Conservation (phyloP, 2,888 invertebrate genomes). For the Xanthia icteritia region DNA sequence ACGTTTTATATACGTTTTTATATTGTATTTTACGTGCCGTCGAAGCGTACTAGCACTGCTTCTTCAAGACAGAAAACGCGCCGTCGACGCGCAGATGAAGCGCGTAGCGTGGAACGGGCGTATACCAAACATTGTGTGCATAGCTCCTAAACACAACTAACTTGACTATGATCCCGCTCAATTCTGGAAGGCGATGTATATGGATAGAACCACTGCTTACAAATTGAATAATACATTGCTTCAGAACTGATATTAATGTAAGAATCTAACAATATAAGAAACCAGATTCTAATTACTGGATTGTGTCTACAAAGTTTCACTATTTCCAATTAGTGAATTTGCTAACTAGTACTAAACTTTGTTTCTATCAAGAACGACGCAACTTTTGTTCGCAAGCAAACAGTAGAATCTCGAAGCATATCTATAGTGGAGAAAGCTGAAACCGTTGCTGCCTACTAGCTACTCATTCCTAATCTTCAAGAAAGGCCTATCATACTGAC, state of each 20-base stretch:
- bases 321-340: conserved; percentile 4
- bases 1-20: no score
- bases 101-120: no score
- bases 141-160: no score
- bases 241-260: not conserved
- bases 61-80: no score
- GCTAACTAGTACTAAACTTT: not conserved
- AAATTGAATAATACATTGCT: not conserved
- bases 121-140: no score
- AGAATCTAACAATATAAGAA: not conserved
- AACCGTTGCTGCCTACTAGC: not conserved
- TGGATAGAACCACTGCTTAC: not conserved
- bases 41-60: no score
- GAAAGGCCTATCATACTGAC: conserved; percentile 43
- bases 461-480: conserved; percentile 7
- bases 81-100: no score
- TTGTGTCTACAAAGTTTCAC: conserved; percentile 1
- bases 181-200: not conserved
- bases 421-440: conserved; percentile 16
- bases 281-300: not conserved
- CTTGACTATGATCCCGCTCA: not conserved
- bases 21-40: no score
- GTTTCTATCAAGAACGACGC: not conserved
- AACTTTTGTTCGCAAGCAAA: not conserved
- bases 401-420: not conserved